Evolutionary conservation across 2,113 vertebrate genomes (phyloP).

Genomic region (Python bivittatus): DNA sequence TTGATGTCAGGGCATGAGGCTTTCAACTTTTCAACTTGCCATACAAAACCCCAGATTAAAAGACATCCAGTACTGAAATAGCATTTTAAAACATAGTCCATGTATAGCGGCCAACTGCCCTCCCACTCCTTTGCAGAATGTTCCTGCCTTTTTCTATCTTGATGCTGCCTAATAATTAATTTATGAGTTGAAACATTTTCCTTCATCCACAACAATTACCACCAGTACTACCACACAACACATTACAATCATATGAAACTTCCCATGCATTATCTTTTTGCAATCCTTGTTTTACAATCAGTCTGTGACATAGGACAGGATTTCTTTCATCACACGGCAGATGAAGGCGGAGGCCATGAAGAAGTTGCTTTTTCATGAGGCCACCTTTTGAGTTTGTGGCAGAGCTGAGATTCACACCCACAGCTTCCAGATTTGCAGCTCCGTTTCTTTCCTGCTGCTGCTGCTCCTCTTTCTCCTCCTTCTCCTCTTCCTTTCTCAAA

Average conservation of each 20-base stretch:
- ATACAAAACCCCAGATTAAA: not conserved
- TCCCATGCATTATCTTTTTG: not conserved
- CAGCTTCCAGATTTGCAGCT: not conserved
- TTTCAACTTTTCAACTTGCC: not conserved
- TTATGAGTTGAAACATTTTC: not conserved
- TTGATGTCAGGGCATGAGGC: not conserved
- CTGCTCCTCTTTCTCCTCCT: not conserved
- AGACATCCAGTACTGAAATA: constrained; percentile 13
- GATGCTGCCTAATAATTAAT: not conserved
- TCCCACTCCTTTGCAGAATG: not conserved
- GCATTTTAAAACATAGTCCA: not conserved
- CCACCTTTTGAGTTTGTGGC: not conserved
- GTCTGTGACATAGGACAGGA: not conserved
- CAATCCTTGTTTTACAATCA: not conserved
- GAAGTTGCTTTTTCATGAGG: not conserved
- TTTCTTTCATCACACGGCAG: not conserved
- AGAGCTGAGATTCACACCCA: not conserved
- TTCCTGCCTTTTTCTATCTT: not conserved
- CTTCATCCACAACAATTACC: not conserved
- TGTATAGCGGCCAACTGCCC: not conserved
- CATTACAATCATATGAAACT: not conserved
- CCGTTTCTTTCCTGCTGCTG: not conserved
- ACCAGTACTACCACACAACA: not conserved
- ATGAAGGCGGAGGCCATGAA: not conserved
- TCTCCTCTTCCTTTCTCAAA: not conserved